Evolutionary conservation across 2,888 invertebrate species (phyloP).

Genomic region (Tetragnatha montana): DNA sequence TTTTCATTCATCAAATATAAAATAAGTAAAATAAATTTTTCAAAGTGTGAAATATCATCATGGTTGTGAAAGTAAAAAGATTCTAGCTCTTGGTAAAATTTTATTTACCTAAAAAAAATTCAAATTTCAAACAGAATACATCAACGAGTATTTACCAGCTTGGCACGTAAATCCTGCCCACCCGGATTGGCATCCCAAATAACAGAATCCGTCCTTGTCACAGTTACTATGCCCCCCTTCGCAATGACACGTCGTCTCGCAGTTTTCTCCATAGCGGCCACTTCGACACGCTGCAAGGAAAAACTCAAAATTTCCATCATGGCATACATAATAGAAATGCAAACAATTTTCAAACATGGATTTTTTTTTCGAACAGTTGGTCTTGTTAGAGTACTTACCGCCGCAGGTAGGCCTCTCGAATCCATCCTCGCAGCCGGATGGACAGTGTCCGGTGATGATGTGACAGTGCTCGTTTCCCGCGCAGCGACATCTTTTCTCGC

Average conservation of each 20-base stretch:
- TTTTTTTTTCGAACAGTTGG: no score
- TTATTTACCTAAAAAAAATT: no score
- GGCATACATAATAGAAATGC: neutral
- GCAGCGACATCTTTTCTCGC: constrained; percentile 64
- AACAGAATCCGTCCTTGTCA: constrained; percentile 66
- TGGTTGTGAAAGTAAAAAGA: no score
- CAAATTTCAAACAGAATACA: no score
- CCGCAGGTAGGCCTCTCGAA: constrained; percentile 66
- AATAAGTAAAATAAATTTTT: no score
- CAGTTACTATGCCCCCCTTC: constrained; percentile 66
- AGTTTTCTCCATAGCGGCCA: constrained; percentile 64
- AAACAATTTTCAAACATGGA: neutral
- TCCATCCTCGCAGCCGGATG: constrained; percentile 61
- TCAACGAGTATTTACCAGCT: constrained; percentile 46
- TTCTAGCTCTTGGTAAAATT: no score
- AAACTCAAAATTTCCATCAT: neutral
- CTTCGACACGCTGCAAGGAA: constrained; percentile 27
- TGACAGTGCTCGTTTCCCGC: constrained; percentile 63
- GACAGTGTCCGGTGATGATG: constrained; percentile 54
- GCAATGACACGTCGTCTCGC: constrained; percentile 60
- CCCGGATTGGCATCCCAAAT: constrained; percentile 63
- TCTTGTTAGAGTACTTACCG: constrained; percentile 50
- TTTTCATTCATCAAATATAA: no score
- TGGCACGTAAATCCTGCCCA: constrained; percentile 70
- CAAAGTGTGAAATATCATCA: no score